Evolutionary conservation across 2,113 vertebrate species (phyloP), one percentile per base, ranked within the genome.

Genomic region (Pelodiscus sinensis): DNA sequence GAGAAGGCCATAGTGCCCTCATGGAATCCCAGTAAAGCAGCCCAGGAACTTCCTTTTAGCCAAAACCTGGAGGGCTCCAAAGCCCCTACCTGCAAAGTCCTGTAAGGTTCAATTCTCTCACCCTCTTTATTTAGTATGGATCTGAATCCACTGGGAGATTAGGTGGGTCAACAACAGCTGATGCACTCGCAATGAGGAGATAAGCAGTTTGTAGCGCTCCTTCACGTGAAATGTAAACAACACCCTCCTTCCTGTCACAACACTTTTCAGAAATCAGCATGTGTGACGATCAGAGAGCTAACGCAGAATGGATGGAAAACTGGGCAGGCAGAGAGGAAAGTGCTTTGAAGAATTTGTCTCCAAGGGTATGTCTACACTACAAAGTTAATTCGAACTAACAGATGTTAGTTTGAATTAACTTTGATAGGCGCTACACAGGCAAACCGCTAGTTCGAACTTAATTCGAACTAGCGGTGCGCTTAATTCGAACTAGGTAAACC

Each of bases 1-100:
- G 44, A 44, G 44, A 44, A 44, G 44, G 44, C 35, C 35, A 44
- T 75, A 44, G n/a, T 24, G 38, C 21, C 35, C 9, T 44, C 35
- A 38, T 44, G 5, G 11, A 44, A 38, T 24, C 71, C 21, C 35
- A n/a, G 16, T 75, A 44, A 75, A 38, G 38, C 24, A 35, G 35
- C 35, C 12, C 71, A 65, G 58, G 52, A 82, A 89, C 31, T 83
- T 71, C 68, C 31, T 91, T 86, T 81, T 87, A 91, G 35, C 16
- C 71, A 92, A 65, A 87, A 75, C 71, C 9, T 44, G 35, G 62
- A 68, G 62, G 7, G 31, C 31, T 65, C 31, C 14, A 31, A 65
- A 65, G 16, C 3, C 9, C 11, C 77, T 14, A 55, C 89, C 93
- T 90, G 3, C 52, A 87, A 44, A 84, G 44, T 55, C 35, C 90